Evolutionary conservation across 2,797 vertebrate genomes (phyloP).

Genomic region (Sarcoramphus papa): DNA sequence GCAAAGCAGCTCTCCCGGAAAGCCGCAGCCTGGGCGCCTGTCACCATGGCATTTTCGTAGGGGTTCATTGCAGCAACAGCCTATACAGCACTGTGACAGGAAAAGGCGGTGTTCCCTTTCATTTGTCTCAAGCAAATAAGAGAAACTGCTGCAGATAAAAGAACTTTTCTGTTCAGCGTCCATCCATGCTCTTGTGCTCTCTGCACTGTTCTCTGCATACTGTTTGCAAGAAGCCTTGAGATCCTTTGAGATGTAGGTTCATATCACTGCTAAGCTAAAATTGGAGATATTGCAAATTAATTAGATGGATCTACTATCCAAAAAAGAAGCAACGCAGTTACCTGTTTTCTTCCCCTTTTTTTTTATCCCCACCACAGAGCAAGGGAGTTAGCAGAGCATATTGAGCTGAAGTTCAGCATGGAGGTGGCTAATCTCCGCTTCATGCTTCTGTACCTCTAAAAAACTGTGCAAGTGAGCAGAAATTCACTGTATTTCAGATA

Average conservation of each 20-base stretch:
- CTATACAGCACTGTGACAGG: fast-evolving
- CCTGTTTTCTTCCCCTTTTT: not conserved
- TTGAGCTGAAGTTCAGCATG: not conserved
- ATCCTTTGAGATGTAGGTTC: not conserved
- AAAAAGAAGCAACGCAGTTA: not conserved
- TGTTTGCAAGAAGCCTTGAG: not conserved
- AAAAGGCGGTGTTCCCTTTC: not conserved
- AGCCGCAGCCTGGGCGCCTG: fast-evolving
- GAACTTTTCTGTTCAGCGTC: fast-evolving
- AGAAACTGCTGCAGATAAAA: not conserved
- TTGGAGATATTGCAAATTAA: not conserved
- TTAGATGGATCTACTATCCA: not conserved
- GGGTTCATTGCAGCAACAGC: fast-evolving
- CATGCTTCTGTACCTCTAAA: not conserved
- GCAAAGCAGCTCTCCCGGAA: no score
- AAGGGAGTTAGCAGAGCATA: not conserved
- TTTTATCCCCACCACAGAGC: not conserved
- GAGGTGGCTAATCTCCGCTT: not conserved
- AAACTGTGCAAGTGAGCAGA: not conserved
- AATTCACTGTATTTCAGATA: not conserved
- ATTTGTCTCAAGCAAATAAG: fast-evolving
- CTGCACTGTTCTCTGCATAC: not conserved
- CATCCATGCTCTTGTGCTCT: fast-evolving
- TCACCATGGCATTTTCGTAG: fast-evolving
- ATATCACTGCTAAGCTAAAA: not conserved